A percentile compares a stretch with the other conserved stretches of the same genome.
phyloP scores from a whole-genome alignment of 2,113 vertebrate species.

The Alligator mississippiensis region DNA sequence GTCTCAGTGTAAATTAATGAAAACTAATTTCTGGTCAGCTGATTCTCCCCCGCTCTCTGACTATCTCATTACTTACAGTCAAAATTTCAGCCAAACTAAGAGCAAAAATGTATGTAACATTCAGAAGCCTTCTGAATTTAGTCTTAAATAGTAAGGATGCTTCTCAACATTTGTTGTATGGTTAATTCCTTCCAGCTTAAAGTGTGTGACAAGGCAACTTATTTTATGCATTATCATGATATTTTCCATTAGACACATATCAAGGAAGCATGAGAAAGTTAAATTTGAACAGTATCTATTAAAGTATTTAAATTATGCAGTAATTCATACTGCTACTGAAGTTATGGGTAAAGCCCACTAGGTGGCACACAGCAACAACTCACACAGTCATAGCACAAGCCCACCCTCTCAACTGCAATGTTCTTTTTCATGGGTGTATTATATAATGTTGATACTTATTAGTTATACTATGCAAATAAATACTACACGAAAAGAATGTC shows the following conservation, averaged over 20 bases:
- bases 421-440: not conserved
- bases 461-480: not conserved
- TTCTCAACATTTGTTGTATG: conserved; percentile 78
- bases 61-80: conserved; percentile 68
- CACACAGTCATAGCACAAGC: not conserved
- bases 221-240: conserved; percentile 58
- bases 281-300: conserved; percentile 45
- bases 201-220: conserved; percentile 65
- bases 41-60: conserved; percentile 36
- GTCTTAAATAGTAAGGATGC: conserved; percentile 78
- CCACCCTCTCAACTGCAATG: not conserved
- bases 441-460: not conserved
- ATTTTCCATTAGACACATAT: conserved; percentile 52
- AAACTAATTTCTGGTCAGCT: conserved; percentile 64
- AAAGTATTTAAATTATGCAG: conserved; percentile 19
- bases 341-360: conserved; percentile 46
- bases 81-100: conserved; percentile 75
- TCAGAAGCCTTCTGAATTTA: conserved; percentile 58
- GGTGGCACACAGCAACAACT: conserved; percentile 69
- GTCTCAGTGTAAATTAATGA: not conserved
- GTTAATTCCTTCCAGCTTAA: conserved; percentile 74
- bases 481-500: not conserved
- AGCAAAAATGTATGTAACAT: conserved; percentile 73
- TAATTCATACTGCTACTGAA: conserved; percentile 9
- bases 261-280: conserved; percentile 67